Percentiles rank a stretch among this genome's conserved stretches.
Conservation (phyloP, 2,797 vertebrate genomes). For the Tenualosa ilisha region DNA sequence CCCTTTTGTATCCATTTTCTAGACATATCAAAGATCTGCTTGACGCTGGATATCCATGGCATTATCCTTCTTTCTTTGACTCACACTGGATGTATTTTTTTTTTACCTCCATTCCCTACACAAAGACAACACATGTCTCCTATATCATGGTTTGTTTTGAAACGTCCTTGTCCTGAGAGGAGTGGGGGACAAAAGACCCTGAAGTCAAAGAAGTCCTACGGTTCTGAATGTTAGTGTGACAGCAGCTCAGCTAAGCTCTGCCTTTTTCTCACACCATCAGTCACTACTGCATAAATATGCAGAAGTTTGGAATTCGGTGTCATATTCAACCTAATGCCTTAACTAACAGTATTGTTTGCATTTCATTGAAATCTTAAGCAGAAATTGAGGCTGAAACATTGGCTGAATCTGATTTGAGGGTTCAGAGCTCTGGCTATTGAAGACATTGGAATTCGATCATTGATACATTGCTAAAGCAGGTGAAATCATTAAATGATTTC, state of each 20-base stretch:
- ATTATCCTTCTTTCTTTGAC: not conserved
- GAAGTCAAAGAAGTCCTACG: not conserved
- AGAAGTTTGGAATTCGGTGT: not conserved
- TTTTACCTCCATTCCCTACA: not conserved
- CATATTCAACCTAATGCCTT: slow-evolving; percentile 15
- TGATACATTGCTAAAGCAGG: not conserved
- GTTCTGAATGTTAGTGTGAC: not conserved
- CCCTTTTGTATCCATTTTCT: not conserved
- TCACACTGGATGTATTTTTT: slow-evolving; percentile 14
- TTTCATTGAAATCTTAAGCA: not conserved
- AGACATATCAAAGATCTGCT: slow-evolving; percentile 8
- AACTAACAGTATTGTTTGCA: slow-evolving; percentile 6
- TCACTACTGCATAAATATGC: not conserved
- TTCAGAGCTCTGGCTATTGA: too few relatives aligned
- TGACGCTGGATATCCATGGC: not conserved
- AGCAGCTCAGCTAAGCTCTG: not conserved
- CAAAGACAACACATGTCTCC: not conserved
- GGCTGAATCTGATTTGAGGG: too few relatives aligned
- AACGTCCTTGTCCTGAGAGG: not conserved
- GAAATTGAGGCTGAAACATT: not conserved
- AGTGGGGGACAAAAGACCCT: not conserved
- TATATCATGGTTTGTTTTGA: not conserved
- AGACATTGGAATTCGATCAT: too few relatives aligned
- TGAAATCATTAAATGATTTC: not conserved
- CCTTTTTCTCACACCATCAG: slow-evolving; percentile 11